Conservation (phyloP, 2,888 invertebrate species). For the Agonopterix subpropinquella region DNA sequence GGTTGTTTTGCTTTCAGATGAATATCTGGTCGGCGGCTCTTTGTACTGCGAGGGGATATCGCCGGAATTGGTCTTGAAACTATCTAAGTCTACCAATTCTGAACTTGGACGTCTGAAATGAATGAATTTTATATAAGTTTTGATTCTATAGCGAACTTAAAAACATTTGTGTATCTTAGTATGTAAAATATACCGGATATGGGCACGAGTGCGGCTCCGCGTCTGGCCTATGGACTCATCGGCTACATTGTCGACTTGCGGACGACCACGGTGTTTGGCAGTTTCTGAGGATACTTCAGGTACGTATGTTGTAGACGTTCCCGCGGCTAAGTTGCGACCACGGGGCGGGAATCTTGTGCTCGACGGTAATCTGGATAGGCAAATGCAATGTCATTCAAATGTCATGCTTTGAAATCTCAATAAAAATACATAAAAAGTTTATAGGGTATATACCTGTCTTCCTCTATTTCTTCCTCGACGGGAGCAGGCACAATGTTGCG, state of each 20-base stretch:
- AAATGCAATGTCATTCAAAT: not conserved
- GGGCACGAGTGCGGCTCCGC: conserved; percentile 75
- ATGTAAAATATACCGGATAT: conserved; percentile 68
- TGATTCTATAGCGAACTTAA: not conserved
- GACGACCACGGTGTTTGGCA: conserved; percentile 52
- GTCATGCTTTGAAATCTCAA: not conserved
- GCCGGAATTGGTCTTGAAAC: conserved; percentile 84
- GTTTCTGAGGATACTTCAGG: conserved; percentile 65
- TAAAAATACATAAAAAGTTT: conserved; percentile 1
- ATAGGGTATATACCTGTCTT: conserved; percentile 55
- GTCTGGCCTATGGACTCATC: conserved; percentile 68
- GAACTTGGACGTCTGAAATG: conserved; percentile 81
- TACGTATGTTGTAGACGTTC: conserved; percentile 66
- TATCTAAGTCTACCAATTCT: conserved; percentile 87
- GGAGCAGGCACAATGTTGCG: conserved; percentile 62
- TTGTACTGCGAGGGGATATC: conserved; percentile 73
- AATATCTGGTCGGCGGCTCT: conserved; percentile 60
- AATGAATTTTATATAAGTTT: not conserved
- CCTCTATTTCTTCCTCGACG: conserved; percentile 70
- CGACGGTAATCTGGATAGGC: conserved; percentile 77
- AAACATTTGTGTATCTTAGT: not conserved
- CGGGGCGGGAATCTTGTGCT: conserved; percentile 91
- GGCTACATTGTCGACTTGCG: conserved; percentile 60
- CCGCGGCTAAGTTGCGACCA: conserved; percentile 64
- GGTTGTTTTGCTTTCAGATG: conserved; percentile 63